Conservation (phyloP, 2,797 vertebrate species). For the Limosa lapponica region DNA sequence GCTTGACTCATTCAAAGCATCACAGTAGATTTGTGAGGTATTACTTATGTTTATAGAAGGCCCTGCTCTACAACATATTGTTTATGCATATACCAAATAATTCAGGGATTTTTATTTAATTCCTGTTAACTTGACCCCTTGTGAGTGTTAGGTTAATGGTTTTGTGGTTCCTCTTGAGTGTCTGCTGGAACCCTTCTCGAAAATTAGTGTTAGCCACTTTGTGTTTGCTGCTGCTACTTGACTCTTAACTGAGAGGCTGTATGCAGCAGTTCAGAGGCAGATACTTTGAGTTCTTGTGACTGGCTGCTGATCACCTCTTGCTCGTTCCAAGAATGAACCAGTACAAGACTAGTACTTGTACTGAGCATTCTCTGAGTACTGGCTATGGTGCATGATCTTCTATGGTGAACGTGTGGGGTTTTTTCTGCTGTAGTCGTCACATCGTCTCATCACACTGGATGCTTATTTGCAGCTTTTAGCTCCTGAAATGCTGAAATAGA, state of each 20-base stretch:
- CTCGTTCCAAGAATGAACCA: neutral
- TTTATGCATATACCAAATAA: neutral
- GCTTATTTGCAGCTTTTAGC: neutral
- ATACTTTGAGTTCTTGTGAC: neutral
- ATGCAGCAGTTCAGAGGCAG: neutral
- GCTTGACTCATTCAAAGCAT: neutral
- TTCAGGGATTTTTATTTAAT: neutral
- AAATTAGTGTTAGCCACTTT: neutral
- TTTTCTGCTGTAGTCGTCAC: neutral
- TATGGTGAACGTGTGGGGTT: accelerated
- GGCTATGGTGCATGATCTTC: neutral
- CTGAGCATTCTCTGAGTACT: neutral
- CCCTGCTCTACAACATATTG: accelerated
- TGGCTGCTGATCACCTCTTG: neutral
- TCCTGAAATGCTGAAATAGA: neutral
- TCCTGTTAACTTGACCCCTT: neutral
- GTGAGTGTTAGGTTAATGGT: neutral
- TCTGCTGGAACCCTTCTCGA: neutral
- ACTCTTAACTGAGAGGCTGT: neutral
- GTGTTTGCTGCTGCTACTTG: neutral
- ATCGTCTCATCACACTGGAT: neutral
- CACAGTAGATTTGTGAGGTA: neutral
- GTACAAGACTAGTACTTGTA: neutral
- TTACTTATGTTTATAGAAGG: neutral
- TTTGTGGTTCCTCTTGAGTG: neutral